Evolutionary conservation across 2,888 invertebrate genomes (phyloP), one percentile per base, ranked within the genome.

Genomic region (Drosophila nr. fundita): DNA sequence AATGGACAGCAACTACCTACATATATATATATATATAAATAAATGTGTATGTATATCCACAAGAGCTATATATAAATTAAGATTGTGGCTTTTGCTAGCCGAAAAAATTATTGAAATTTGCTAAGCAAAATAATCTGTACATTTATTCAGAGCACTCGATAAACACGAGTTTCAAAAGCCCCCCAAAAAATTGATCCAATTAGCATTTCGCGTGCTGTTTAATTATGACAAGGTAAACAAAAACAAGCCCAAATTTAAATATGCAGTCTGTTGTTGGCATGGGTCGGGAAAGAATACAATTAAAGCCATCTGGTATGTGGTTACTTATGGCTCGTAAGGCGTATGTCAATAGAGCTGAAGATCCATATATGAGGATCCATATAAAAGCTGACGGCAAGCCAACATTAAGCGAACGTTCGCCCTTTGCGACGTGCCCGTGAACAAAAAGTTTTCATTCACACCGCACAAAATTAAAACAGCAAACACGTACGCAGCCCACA

Each of bases 401-500:
- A 27, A 34, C 61, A 57, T 59, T 49, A 27, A 58, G 27, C 59
- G 72, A 78, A 52, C 73, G 78, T 68, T 72, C 69, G 69, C 57
- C 53, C 65, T 54, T 73, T 42, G 58, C 55, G 70, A 87, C 87
- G 84, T 89, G 84, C 30, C 38, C 42, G 53, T 55, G 59, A 68
- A 52, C 34, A 72, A 60, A 55, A 65, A 63, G 68, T 66, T 74
- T 79, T 79, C 64, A 88, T 73, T 74, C 76, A 69, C n/a, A 18
- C 61, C 58, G 59, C 49, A 64, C 40, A 29, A 68, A 71, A 83
- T 86, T 84, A 36, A 70, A 72, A 87, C 68, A 54, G 45, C 76
- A 77, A 68, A 74, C 84, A 84, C 83, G 83, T 89, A 78, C 68
- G 55, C 50, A 30, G 48, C n/a, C 13, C 27, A 29, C 29, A 27